phyloP scores from a whole-genome alignment of 2,888 invertebrate species.

The Orgyia antiqua region DNA sequence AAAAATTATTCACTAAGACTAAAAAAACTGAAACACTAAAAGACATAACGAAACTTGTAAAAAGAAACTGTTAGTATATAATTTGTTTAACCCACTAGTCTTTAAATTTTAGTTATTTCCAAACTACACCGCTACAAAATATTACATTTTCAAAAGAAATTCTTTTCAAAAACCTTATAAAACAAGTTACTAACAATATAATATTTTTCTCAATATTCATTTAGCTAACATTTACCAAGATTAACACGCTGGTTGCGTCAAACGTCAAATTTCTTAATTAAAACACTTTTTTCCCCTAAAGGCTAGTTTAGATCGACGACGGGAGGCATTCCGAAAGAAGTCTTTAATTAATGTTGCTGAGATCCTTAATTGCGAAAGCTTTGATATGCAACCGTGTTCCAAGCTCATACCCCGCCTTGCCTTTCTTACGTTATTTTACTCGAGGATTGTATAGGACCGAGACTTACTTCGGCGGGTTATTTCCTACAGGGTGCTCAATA shows the following conservation, averaged over 20 bases:
- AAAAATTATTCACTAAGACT: too few species aligned
- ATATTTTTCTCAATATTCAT: constrained; percentile 4
- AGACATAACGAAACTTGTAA: too few species aligned
- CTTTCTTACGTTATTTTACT: neutral
- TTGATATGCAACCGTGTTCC: constrained; percentile 37
- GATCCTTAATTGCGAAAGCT: constrained; percentile 61
- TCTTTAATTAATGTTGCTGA: constrained; percentile 69
- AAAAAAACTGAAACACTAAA: too few species aligned
- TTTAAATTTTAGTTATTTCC: too few species aligned
- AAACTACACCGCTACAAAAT: too few species aligned
- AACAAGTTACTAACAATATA: constrained; percentile 1
- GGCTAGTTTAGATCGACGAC: constrained; percentile 56
- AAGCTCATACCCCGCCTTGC: constrained; percentile 12
- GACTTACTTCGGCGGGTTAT: too few species aligned
- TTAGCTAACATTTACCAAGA: constrained; percentile 11
- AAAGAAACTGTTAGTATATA: too few species aligned
- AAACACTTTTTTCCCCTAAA: constrained; percentile 54
- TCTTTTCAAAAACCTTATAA: too few species aligned
- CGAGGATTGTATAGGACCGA: too few species aligned
- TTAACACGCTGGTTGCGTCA: constrained; percentile 13
- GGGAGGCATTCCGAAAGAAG: constrained; percentile 44
- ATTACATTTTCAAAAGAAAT: too few species aligned
- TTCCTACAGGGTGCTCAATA: too few species aligned
- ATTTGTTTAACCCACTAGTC: too few species aligned
- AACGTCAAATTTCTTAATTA: constrained; percentile 58